phyloP scores from a whole-genome alignment of 2,888 invertebrate species.

The Conops quadrifasciatus region DNA sequence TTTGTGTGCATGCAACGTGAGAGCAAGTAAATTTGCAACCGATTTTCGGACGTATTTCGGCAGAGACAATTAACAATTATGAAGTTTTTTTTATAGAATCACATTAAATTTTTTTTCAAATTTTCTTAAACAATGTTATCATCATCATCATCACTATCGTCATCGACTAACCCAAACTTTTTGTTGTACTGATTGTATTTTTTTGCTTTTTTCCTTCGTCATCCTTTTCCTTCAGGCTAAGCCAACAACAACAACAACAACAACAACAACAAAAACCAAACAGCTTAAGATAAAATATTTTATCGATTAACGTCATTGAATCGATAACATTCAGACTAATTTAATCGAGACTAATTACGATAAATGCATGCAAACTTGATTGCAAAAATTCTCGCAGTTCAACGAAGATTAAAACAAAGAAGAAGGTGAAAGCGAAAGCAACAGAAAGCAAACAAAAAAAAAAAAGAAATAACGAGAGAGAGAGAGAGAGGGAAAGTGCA shows the following conservation, averaged over 20 bases:
- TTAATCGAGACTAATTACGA: neutral
- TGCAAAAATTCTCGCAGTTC: constrained; percentile 3
- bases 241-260: constrained; percentile 37
- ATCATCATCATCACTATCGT: too few relatives aligned
- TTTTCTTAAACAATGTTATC: too few relatives aligned
- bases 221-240: constrained; percentile 59
- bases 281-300: constrained; percentile 22
- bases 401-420: constrained; percentile 2
- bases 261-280: constrained; percentile 37
- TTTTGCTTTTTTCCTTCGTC: constrained; percentile 47
- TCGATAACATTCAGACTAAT: neutral
- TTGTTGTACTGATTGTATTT: constrained; percentile 35
- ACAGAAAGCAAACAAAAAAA: constrained; percentile 14
- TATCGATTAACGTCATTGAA: constrained; percentile 22
- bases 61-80: too few relatives aligned
- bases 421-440: neutral
- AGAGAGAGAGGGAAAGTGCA: constrained; percentile 31
- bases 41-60: too few relatives aligned
- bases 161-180: neutral
- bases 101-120: too few relatives aligned
- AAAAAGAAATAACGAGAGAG: constrained; percentile 21
- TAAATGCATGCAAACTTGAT: constrained; percentile 11
- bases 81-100: too few relatives aligned
- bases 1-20: neutral
- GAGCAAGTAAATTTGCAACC: constrained; percentile 32